These are phyloP conservation scores for Neoniphon sammara DNA, from an alignment of 2,797 vertebrate species.

Conservation along the genomic window DNA sequence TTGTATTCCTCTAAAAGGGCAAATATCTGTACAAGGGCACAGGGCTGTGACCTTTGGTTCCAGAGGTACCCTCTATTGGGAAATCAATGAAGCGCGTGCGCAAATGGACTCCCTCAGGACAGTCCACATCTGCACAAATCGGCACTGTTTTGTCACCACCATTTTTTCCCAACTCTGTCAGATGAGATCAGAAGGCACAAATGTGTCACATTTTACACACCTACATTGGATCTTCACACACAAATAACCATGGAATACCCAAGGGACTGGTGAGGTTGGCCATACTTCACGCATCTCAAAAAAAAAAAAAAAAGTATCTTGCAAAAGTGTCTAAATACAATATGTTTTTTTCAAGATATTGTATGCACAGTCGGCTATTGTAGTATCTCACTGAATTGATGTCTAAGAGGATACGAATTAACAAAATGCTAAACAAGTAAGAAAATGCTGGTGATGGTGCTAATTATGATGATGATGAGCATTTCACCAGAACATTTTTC, in stretches of 20 bases:
- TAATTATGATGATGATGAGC: background rate
- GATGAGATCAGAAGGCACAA: constrained; percentile 76
- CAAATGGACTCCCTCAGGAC: constrained; percentile 66
- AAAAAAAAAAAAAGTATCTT: constrained; percentile 13
- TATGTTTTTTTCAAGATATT: background rate
- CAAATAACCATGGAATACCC: constrained; percentile 63
- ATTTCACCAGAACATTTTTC: background rate
- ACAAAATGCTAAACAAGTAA: background rate
- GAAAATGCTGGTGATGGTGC: background rate
- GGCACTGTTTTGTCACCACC: constrained; percentile 70
- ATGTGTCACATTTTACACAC: constrained; percentile 69
- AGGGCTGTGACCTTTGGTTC: constrained; percentile 65
- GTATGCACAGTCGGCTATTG: background rate
- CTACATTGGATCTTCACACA: constrained; percentile 65
- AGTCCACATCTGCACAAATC: constrained; percentile 79
- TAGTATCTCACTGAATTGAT: background rate
- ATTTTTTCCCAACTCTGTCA: constrained; percentile 74
- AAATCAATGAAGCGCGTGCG: constrained; percentile 73
- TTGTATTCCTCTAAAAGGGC: constrained; percentile 61
- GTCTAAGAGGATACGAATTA: background rate
- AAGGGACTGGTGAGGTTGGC: constrained; percentile 59
- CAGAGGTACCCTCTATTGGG: constrained; percentile 67
- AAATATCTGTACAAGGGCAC: constrained; percentile 56
- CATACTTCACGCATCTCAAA: constrained; percentile 32
- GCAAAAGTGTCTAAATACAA: background rate